Conservation (phyloP, 2,113 vertebrate genomes). For the Prietella phreatophila region DNA sequence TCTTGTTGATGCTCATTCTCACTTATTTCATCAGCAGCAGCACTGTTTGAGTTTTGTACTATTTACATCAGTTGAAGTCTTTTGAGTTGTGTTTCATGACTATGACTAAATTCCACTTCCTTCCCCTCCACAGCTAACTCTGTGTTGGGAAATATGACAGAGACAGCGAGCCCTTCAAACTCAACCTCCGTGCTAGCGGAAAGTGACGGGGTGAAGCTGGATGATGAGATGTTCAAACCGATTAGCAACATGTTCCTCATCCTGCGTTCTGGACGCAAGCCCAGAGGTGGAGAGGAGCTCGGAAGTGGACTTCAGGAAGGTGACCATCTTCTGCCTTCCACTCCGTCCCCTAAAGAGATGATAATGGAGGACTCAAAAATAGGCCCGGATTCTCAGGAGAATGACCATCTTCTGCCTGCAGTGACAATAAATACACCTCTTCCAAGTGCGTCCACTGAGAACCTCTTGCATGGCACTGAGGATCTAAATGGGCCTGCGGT, state of each 20-base stretch:
- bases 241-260: conserved; percentile 55
- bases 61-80: not conserved
- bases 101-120: not conserved
- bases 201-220: conserved; percentile 54
- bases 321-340: not conserved
- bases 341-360: conserved; percentile 37
- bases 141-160: conserved; percentile 58
- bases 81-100: not conserved
- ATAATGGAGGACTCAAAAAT: conserved; percentile 54
- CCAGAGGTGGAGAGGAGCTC: conserved; percentile 70
- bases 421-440: conserved; percentile 61
- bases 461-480: conserved; percentile 64
- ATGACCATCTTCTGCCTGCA: conserved; percentile 64
- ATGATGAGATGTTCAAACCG: conserved; percentile 49
- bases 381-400: conserved; percentile 68
- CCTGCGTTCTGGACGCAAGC: conserved; percentile 53
- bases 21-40: not conserved
- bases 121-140: conserved; percentile 52
- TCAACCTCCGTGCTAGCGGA: conserved; percentile 59
- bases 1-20: not conserved
- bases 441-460: conserved; percentile 59
- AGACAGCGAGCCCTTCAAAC: conserved; percentile 55
- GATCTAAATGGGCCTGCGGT: conserved; percentile 64
- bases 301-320: conserved; percentile 76
- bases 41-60: not conserved